These are phyloP conservation scores for Lithophane semibrunnea DNA, from an alignment of 2,888 invertebrate species.

Conservation along the genomic window DNA sequence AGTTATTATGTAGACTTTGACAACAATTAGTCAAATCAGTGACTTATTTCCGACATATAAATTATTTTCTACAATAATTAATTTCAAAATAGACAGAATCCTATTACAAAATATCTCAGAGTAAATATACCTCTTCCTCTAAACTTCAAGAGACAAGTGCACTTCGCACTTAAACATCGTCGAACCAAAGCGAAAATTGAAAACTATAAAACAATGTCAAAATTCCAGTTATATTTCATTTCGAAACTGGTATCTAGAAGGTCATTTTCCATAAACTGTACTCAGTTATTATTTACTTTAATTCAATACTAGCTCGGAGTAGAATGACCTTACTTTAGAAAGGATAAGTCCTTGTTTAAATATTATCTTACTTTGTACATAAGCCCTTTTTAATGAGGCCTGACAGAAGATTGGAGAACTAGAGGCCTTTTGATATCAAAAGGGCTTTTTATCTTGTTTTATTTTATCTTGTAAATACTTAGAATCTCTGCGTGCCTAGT, in stretches of 20 bases:
- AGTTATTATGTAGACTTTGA: too few species aligned
- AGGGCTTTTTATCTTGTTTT: slow-evolving; percentile 27
- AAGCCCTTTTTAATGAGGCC: slow-evolving; percentile 39
- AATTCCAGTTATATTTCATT: slow-evolving; percentile 38
- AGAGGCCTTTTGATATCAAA: slow-evolving; percentile 37
- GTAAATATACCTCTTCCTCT: slow-evolving; percentile 6
- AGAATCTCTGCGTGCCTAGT: not conserved
- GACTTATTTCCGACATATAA: too few species aligned
- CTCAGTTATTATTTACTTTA: slow-evolving; percentile 40
- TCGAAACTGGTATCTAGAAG: slow-evolving; percentile 7
- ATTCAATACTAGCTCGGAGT: slow-evolving; percentile 39
- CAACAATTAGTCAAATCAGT: too few species aligned
- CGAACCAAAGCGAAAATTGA: slow-evolving; percentile 23
- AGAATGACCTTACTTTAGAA: slow-evolving; percentile 18
- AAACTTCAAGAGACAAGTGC: slow-evolving; percentile 4
- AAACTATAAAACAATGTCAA: slow-evolving; percentile 40
- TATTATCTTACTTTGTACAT: slow-evolving; percentile 31
- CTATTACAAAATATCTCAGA: not conserved
- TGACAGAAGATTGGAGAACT: slow-evolving; percentile 39
- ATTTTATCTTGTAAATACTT: slow-evolving; percentile 25
- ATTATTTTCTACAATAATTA: not conserved
- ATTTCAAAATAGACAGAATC: not conserved
- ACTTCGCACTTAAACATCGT: slow-evolving; percentile 10
- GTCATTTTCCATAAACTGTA: slow-evolving; percentile 4
- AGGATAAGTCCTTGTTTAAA: slow-evolving; percentile 29